Evolutionary conservation across 2,888 invertebrate species (phyloP).

Genomic region (Danaus chrysippus): DNA sequence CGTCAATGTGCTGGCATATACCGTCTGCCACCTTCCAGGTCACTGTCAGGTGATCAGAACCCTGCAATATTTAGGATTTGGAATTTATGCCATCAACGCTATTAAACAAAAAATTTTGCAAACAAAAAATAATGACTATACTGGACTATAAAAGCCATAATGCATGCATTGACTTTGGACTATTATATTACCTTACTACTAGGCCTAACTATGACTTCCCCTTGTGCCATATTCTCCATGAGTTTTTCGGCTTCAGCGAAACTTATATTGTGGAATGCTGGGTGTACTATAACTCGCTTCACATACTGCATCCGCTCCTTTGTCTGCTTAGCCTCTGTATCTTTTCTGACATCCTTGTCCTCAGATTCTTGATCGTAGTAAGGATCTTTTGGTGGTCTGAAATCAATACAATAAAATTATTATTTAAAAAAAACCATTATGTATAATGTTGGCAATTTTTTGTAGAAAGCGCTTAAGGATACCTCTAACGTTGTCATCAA

Average conservation of each 20-base stretch:
- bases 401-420: slow-evolving; percentile 29
- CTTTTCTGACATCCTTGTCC: slow-evolving; percentile 87
- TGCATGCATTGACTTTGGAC: slow-evolving; percentile 4
- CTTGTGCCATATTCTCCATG: slow-evolving; percentile 95
- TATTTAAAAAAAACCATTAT: neutral
- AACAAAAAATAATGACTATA: neutral
- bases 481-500: too few relatives aligned
- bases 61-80: slow-evolving; percentile 61
- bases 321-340: slow-evolving; percentile 89
- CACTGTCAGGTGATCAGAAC: slow-evolving; percentile 96
- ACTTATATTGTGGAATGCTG: slow-evolving; percentile 97
- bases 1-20: slow-evolving; percentile 97
- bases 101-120: slow-evolving; percentile 13
- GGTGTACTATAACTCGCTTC: slow-evolving; percentile 98
- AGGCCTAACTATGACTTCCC: slow-evolving; percentile 97
- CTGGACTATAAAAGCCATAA: neutral
- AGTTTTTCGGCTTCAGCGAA: slow-evolving; percentile 94
- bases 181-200: slow-evolving; percentile 87
- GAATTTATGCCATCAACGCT: slow-evolving; percentile 6
- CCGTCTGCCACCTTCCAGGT: slow-evolving; percentile 99
- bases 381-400: slow-evolving; percentile 89
- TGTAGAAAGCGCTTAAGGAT: too few relatives aligned
- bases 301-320: slow-evolving; percentile 92
- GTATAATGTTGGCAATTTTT: too few relatives aligned
- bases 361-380: slow-evolving; percentile 94